Conservation (phyloP, 2,888 invertebrate genomes). For the Ceriagrion tenellum region DNA sequence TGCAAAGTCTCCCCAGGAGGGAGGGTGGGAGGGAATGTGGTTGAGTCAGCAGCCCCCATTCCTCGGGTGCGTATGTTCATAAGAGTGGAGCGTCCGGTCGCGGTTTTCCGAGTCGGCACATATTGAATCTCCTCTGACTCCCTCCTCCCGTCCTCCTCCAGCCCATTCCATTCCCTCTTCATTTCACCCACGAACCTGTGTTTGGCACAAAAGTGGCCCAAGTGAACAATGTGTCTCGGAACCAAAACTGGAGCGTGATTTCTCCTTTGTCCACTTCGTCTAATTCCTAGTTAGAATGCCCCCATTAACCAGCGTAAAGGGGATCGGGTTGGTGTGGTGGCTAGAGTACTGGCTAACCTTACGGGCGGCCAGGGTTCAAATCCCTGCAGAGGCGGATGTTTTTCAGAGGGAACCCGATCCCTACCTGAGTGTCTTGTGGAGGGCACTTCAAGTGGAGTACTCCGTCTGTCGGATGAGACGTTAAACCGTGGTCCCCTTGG, state of each 20-base stretch:
- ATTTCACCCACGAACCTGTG: background rate
- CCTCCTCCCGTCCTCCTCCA: background rate
- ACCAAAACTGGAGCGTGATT: background rate
- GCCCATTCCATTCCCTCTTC: background rate
- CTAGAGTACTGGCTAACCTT: no score
- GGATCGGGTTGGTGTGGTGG: no score
- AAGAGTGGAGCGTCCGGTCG: constrained; percentile 9
- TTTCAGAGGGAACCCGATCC: no score
- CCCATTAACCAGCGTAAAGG: no score
- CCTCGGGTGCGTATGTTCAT: background rate
- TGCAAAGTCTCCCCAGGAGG: background rate
- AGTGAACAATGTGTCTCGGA: background rate
- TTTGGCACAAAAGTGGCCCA: background rate
- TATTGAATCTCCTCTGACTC: background rate
- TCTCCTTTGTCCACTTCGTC: background rate
- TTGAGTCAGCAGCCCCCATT: constrained; percentile 13
- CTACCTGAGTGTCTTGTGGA: no score
- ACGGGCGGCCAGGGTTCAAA: no score
- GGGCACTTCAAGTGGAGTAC: no score
- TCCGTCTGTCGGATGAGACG: no score
- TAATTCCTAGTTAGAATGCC: background rate
- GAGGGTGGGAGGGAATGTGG: background rate
- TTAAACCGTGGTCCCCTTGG: no score
- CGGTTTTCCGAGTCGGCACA: constrained; percentile 14
- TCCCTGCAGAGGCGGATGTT: no score